phyloP scores from a whole-genome alignment of 1,140 invertebrate species.

The Drosophila sp. region DNA sequence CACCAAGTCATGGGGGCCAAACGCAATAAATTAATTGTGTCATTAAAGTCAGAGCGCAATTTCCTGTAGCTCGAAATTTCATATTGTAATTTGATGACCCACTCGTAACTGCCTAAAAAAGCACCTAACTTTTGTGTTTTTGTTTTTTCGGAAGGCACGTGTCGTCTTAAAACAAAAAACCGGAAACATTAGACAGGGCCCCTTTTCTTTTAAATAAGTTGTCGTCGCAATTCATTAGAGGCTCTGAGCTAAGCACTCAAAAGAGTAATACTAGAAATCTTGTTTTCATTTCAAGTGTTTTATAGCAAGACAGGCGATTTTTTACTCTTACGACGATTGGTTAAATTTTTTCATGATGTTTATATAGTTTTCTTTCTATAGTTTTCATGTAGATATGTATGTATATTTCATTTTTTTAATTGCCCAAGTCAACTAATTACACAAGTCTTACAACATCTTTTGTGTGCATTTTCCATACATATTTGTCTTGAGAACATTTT shows the following conservation, averaged over 20 bases:
- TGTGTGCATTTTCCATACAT: neutral
- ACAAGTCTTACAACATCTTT: slow-evolving; percentile 12
- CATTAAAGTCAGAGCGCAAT: slow-evolving; percentile 50
- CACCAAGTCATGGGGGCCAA: slow-evolving; percentile 28
- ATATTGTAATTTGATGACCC: slow-evolving; percentile 65
- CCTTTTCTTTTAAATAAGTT: slow-evolving; percentile 12
- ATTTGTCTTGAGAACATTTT: slow-evolving; percentile 14
- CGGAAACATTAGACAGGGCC: slow-evolving; percentile 42
- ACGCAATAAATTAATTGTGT: slow-evolving; percentile 75
- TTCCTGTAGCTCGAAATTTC: slow-evolving; percentile 58
- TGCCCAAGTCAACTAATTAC: slow-evolving; percentile 12
- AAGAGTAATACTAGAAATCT: slow-evolving; percentile 10
- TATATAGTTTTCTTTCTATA: neutral
- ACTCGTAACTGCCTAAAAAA: slow-evolving; percentile 32
- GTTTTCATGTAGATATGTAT: neutral
- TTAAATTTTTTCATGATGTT: neutral
- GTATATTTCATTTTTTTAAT: neutral
- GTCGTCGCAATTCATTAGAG: slow-evolving; percentile 42
- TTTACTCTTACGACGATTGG: neutral
- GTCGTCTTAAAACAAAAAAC: slow-evolving; percentile 29
- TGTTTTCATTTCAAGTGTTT: slow-evolving; percentile 5
- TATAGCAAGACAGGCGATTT: neutral
- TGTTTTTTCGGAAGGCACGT: slow-evolving; percentile 55
- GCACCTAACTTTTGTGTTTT: slow-evolving; percentile 28
- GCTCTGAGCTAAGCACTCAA: slow-evolving; percentile 18